These are phyloP conservation scores for Semnornis frantzii DNA, from an alignment of 2,113 vertebrate species.

Conservation along the genomic window DNA sequence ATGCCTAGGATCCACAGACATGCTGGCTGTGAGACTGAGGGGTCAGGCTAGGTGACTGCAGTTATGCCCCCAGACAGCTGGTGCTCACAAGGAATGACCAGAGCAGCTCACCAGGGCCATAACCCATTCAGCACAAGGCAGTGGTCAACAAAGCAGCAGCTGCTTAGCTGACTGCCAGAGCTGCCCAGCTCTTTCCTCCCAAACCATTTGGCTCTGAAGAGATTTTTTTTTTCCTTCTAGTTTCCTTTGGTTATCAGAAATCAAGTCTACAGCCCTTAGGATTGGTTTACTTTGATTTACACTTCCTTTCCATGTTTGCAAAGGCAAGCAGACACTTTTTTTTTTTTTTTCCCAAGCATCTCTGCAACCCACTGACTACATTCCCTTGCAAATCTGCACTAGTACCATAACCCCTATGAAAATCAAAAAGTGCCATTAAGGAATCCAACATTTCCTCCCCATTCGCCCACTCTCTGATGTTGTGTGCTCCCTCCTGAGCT, in stretches of 20 bases:
- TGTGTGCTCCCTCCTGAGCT: neutral
- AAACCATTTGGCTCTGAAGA: neutral
- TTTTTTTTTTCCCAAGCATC: neutral
- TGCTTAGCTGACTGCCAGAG: neutral
- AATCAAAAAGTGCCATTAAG: neutral
- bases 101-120: neutral
- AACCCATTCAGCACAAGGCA: fast-evolving
- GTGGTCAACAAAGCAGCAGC: neutral
- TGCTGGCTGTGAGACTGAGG: neutral
- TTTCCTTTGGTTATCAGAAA: neutral
- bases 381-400: neutral
- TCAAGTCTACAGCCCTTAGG: neutral
- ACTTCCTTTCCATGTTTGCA: neutral
- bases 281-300: neutral
- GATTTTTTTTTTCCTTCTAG: neutral
- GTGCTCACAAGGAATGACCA: neutral
- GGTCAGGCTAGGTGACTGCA: neutral
- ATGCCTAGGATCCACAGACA: neutral
- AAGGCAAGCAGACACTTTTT: neutral
- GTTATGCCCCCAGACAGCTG: neutral
- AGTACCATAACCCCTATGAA: neutral
- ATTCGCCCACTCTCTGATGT: neutral
- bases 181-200: neutral
- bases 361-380: neutral
- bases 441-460: neutral